Base-by-base conservation (phyloP, 2,113 vertebrate species). In the Stigmatopora argus region DNA sequence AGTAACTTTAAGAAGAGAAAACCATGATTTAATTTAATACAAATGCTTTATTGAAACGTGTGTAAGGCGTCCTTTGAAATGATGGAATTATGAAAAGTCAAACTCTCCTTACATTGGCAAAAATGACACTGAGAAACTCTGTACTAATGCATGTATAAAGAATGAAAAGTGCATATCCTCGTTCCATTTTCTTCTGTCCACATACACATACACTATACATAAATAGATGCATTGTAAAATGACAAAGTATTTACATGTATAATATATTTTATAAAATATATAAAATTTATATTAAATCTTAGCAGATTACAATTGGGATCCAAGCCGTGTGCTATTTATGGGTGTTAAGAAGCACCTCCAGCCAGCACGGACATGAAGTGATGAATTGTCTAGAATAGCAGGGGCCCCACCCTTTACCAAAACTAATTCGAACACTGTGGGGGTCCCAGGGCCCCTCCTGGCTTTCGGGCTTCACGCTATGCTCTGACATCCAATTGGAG, bases 221-320 rank as follows among this genome's bases (percentile, higher is more conserved):
- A 99, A 99, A 99, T 99, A 99, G 96, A 96, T 93, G 96, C 94
- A 94, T 92, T 93, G 93, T 96, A 98, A 97, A 99, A 98, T 93
- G 94, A 97, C 94, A 7, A 93, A 76, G 88, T 98, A 97, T 97
- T 97, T 98, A 99, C 96, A 99, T 92, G 94, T 97, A 94, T 94
- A 96, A 96, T 96, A 97, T 97, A 97, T 93, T 90, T 96, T 83
- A 88, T 87, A 87, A 85, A 88, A 90, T 90, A 97, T 96, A 97
- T 95, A 96, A 95, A 96, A 89, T 94, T 99, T 98, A 98, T 99
- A 99, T 99, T 98, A 98, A 98, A 99, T 98, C 94, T 98, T 94
- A 93, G 92, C 94, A 94, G 92, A 93, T 94, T 94, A 93, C 93
- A 97, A 93, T 91, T 90, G 86, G 90, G 93, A 89, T 90, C 90